phyloP scores from a whole-genome alignment of 1,140 invertebrate genomes.

The Ostrea edulis region DNA sequence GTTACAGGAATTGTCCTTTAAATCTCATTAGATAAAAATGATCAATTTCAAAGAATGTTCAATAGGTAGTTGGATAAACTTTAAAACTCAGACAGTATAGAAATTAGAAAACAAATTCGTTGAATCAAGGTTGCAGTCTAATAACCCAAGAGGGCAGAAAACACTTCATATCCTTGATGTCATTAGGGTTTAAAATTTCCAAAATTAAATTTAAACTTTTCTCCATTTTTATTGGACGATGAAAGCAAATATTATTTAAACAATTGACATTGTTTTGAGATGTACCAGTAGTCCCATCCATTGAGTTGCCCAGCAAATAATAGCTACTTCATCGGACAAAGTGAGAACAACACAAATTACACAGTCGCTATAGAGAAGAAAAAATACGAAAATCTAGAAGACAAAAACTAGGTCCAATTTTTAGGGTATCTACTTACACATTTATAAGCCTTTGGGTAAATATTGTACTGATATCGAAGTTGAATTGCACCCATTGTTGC shows the following conservation, averaged over 20 bases:
- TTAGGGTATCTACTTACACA: slow-evolving; percentile 31
- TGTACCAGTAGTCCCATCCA: neutral
- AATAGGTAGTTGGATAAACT: slow-evolving; percentile 29
- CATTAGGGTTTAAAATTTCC: slow-evolving; percentile 20
- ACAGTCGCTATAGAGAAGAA: slow-evolving; percentile 22
- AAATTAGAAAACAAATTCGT: neutral
- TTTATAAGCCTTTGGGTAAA: slow-evolving; percentile 37
- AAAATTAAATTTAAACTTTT: slow-evolving; percentile 35
- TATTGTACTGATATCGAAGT: slow-evolving; percentile 33
- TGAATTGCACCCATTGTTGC: slow-evolving; percentile 36
- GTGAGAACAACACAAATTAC: slow-evolving; percentile 18
- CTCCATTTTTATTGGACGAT: slow-evolving; percentile 13
- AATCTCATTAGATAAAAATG: slow-evolving; percentile 36
- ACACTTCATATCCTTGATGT: neutral
- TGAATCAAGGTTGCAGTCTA: slow-evolving; percentile 1
- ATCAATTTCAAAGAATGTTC: slow-evolving; percentile 25
- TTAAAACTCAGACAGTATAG: slow-evolving; percentile 17
- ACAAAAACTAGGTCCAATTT: slow-evolving; percentile 31
- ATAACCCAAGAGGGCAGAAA: neutral
- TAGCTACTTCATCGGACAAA: neutral
- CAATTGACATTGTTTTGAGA: slow-evolving; percentile 39
- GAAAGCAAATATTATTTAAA: slow-evolving; percentile 29
- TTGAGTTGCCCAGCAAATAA: slow-evolving; percentile 26
- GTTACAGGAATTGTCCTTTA: slow-evolving; percentile 35
- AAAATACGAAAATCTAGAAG: slow-evolving; percentile 23